A percentile compares a stretch with the other conserved stretches of the same genome.
Conservation (phyloP, 2,888 invertebrate genomes). For the Neoaliturus tenellus region DNA sequence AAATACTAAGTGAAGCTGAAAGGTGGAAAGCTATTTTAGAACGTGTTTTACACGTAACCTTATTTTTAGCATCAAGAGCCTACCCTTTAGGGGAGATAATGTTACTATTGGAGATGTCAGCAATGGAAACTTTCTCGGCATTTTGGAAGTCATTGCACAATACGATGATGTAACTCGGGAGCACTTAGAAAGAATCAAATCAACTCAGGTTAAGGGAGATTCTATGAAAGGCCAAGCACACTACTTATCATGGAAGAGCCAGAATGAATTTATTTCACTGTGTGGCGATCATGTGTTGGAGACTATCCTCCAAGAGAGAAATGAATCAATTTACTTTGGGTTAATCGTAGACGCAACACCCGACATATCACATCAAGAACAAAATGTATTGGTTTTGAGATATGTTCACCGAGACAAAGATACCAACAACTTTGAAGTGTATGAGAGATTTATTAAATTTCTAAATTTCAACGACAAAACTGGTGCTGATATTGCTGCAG, state of each 20-base stretch:
- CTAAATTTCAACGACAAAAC: conserved; percentile 50
- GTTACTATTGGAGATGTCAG: background rate
- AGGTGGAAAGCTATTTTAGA: conserved; percentile 10
- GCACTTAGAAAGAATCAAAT: conserved; percentile 28
- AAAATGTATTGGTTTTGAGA: conserved; percentile 52
- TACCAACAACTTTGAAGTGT: conserved; percentile 22
- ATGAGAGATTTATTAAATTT: conserved; percentile 39
- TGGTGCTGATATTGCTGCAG: conserved; percentile 18
- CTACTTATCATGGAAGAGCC: conserved; percentile 50
- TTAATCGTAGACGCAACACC: conserved; percentile 49
- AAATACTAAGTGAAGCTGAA: background rate
- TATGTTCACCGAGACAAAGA: conserved; percentile 32
- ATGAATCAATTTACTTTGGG: conserved; percentile 41
- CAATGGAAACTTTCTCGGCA: background rate
- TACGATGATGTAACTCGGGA: background rate
- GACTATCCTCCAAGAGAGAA: conserved; percentile 44
- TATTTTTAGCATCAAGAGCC: conserved; percentile 1
- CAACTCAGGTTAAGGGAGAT: conserved; percentile 7
- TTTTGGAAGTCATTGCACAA: conserved; percentile 2
- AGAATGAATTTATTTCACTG: conserved; percentile 55
- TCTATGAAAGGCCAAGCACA: conserved; percentile 41
- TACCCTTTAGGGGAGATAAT: background rate
- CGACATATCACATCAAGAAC: conserved; percentile 45
- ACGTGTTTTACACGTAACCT: background rate
- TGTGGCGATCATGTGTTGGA: conserved; percentile 48